Conservation (phyloP, 2,888 invertebrate species). For the Eristalis arbustorum region DNA sequence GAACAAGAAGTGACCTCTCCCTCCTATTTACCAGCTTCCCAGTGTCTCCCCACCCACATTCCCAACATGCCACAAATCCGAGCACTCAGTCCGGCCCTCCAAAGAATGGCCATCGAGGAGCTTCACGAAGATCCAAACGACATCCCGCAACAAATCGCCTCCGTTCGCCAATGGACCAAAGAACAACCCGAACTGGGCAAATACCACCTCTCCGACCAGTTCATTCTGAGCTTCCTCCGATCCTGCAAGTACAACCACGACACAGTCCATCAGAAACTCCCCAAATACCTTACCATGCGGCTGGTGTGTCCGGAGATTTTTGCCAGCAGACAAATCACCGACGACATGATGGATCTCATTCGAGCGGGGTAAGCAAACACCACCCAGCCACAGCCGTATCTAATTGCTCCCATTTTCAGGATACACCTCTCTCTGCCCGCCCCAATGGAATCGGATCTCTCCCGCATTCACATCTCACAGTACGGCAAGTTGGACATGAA, state of each 20-base stretch:
- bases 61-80: constrained; percentile 64
- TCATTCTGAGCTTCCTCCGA: constrained; percentile 80
- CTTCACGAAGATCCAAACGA: constrained; percentile 79
- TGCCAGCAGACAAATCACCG: constrained; percentile 68
- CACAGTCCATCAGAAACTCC: constrained; percentile 80
- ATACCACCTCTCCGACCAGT: constrained; percentile 78
- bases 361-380: constrained; percentile 65
- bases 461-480: constrained; percentile 80
- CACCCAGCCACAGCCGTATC: neutral
- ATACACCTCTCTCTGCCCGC: constrained; percentile 72
- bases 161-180: constrained; percentile 79
- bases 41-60: neutral
- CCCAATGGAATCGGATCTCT: constrained; percentile 76
- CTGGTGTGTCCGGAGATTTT: constrained; percentile 82
- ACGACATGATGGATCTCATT: constrained; percentile 63
- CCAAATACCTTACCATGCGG: constrained; percentile 81
- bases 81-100: constrained; percentile 55
- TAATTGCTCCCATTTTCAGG: constrained; percentile 12
- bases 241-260: constrained; percentile 81
- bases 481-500: constrained; percentile 80
- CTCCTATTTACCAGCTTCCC: neutral
- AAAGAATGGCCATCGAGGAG: constrained; percentile 77
- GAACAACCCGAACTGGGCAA: constrained; percentile 78
- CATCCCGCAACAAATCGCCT: constrained; percentile 76
- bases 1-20: neutral